Conservation (phyloP, 2,797 vertebrate species). For the Delichon dasypus region DNA sequence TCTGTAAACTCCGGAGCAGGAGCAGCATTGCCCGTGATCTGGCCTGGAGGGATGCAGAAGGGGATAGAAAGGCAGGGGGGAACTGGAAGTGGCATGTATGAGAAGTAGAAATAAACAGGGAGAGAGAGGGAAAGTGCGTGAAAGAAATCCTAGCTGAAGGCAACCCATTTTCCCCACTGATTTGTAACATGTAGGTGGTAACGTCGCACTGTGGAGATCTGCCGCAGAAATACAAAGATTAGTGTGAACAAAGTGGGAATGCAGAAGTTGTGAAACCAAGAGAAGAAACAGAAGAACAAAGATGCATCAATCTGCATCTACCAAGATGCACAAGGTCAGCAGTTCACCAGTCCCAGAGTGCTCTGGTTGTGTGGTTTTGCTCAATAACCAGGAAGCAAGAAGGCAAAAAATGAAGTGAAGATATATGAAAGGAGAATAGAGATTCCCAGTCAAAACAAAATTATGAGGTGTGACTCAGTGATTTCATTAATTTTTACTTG, state of each 20-base stretch:
- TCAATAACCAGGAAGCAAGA: not conserved
- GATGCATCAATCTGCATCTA: not conserved
- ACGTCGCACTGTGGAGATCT: not conserved
- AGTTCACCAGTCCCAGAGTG: not conserved
- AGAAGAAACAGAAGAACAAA: constrained; percentile 30
- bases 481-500: not conserved
- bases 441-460: not conserved
- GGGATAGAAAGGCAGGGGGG: not conserved
- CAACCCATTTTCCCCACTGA: not conserved
- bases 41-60: not conserved
- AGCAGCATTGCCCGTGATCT: not conserved
- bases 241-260: not conserved
- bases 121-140: not conserved
- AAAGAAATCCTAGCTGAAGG: not conserved
- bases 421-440: not conserved
- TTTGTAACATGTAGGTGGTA: not conserved
- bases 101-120: not conserved
- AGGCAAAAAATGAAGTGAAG: not conserved
- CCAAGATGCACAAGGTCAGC: not conserved
- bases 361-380: not conserved
- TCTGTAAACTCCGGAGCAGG: not conserved
- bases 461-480: not conserved
- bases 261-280: not conserved
- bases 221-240: constrained; percentile 16
- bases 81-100: not conserved